Evolutionary conservation across 2,113 vertebrate species (phyloP).

Genomic region (Acrocephalus kingi): DNA sequence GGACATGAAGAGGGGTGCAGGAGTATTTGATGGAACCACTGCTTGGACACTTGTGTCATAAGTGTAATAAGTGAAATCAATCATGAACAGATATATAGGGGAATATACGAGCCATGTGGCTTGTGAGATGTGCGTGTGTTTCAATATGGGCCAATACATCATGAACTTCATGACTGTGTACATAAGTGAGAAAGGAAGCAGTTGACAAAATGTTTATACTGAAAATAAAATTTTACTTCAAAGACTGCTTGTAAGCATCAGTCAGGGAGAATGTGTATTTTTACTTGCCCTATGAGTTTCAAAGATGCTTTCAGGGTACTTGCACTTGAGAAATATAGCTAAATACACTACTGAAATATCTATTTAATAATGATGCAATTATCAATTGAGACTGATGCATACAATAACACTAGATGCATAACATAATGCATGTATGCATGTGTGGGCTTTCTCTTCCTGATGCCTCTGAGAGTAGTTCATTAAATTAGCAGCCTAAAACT

Average conservation of each 20-base stretch:
- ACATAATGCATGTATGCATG: fast-evolving
- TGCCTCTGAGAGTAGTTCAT: not conserved
- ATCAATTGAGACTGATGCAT: not conserved
- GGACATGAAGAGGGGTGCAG: not conserved
- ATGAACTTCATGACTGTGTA: not conserved
- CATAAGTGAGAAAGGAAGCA: not conserved
- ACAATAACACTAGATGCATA: not conserved
- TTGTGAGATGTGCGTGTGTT: not conserved
- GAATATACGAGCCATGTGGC: not conserved
- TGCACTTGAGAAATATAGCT: not conserved
- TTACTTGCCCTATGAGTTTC: not conserved
- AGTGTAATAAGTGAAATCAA: not conserved
- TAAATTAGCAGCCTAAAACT: not conserved
- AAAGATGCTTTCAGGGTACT: not conserved
- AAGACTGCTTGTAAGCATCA: not conserved
- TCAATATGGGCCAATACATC: not conserved
- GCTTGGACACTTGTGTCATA: not conserved
- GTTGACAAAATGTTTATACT: not conserved
- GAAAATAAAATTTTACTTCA: not conserved
- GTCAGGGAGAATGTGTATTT: not conserved
- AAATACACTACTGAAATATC: not conserved
- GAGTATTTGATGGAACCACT: not conserved
- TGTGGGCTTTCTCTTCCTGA: not conserved
- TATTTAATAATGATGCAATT: not conserved
- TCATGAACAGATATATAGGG: not conserved